Evolutionary conservation across 2,797 vertebrate species (phyloP), one percentile per base, ranked within the genome.

Genomic region (Anabas testudineus): DNA sequence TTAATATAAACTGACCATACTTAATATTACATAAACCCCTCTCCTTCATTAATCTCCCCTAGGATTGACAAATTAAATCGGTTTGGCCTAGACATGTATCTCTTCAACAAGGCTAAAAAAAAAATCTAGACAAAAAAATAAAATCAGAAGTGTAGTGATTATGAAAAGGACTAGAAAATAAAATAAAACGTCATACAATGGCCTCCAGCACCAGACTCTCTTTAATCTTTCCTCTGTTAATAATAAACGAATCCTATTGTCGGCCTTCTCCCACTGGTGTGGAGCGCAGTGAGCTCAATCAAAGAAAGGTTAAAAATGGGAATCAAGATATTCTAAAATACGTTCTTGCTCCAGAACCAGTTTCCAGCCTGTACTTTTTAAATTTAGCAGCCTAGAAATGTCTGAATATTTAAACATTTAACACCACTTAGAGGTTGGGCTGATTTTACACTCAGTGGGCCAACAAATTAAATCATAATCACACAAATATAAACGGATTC

Each of bases 361-460:
- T 75, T 64, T 65, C 76, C 74, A 83, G 87, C 56, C 78, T 76
- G 71, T 64, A 67, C 71, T 71, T 75, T 72, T 82, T 57, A 55
- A 67, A 83, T 84, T 81, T 87, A 47, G 74, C 67, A 77, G 68
- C 47, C 71, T 37, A 45, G 71, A 76, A 83, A 76, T 85, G 84
- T 67, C 71, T 87, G 48, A 81, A 82, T 87, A 67, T 90, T 84
- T 85, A 80, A 91, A 88, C 58, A 36, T 59, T 84, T 55, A 3
- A 74, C 71, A 67, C 81, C 89, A 89, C 91, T 87, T 71, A 56
- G 71, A 71, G 57, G 54, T 82, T 61, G 45, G 76, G 64, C 85
- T 85, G 79, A 84, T 89, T 91, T 90, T 90, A 78, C 88, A 90
- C 86, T 86, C 80, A 14, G 74, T 51, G 82, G 84, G 89, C 84